Conservation (phyloP, 1,140 invertebrate genomes). For the Trigoniulus corallinus region DNA sequence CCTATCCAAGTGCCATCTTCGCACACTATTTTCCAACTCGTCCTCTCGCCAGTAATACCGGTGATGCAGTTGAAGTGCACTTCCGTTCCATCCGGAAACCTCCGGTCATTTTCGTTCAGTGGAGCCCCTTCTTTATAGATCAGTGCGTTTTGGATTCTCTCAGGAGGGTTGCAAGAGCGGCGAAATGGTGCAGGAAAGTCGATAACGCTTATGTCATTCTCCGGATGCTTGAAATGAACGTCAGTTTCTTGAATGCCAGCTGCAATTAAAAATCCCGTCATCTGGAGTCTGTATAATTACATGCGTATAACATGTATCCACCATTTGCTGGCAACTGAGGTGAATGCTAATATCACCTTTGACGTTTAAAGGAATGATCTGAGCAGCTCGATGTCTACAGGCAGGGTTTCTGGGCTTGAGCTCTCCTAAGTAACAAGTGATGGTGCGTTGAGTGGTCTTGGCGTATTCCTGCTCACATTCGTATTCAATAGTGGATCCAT, state of each 20-base stretch:
- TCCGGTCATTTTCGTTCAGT: constrained; percentile 23
- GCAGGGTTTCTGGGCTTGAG: constrained; percentile 38
- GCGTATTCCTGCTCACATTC: constrained; percentile 36
- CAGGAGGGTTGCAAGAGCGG: constrained; percentile 42
- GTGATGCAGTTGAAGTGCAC: constrained; percentile 63
- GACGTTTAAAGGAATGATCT: constrained; percentile 9
- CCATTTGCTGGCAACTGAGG: no score
- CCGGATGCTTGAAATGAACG: constrained; percentile 21
- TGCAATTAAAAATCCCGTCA: constrained; percentile 1
- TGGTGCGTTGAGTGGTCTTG: constrained; percentile 28
- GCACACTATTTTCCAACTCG: constrained; percentile 64
- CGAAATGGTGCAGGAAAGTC: constrained; percentile 9
- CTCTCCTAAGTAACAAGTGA: constrained; percentile 49
- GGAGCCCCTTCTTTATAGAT: constrained; percentile 42
- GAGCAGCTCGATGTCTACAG: constrained; percentile 23
- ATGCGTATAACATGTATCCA: neutral
- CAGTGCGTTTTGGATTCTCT: constrained; percentile 45
- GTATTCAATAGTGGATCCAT: constrained; percentile 40
- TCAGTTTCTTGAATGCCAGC: constrained; percentile 14
- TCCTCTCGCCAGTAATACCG: constrained; percentile 49
- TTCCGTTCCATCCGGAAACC: constrained; percentile 58
- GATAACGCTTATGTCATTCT: constrained; percentile 30
- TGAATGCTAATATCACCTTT: constrained; percentile 3
- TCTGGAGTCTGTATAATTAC: neutral
- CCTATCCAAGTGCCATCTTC: constrained; percentile 67